A percentile compares a stretch with the other conserved stretches of the same genome.
Conservation (phyloP, 2,888 invertebrate genomes). For the Agrilus mali region DNA sequence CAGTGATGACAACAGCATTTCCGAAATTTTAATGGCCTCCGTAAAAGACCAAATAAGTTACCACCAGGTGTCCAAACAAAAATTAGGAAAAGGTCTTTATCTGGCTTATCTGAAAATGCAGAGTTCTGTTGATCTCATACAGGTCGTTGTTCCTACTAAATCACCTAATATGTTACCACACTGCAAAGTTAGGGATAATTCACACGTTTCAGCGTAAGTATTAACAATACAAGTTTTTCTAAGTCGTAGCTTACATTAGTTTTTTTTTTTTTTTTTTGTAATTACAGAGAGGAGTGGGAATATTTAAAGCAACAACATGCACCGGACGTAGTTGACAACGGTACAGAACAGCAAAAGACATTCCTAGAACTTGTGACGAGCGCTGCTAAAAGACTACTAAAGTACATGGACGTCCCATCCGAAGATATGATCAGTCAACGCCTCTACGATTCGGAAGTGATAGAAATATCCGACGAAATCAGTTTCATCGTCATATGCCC, state of each 20-base stretch:
- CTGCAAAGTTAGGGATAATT: conserved; percentile 84
- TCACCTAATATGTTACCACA: conserved; percentile 93
- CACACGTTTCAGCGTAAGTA: conserved; percentile 87
- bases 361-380: conserved; percentile 67
- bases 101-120: conserved; percentile 93
- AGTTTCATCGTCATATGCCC: conserved; percentile 88
- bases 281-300: conserved; percentile 87
- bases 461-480: conserved; percentile 83
- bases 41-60: conserved; percentile 68
- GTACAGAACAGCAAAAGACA: conserved; percentile 66
- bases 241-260: background rate
- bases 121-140: conserved; percentile 88
- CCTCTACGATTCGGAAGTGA: conserved; percentile 85
- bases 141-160: conserved; percentile 83
- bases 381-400: conserved; percentile 62
- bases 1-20: conserved; percentile 62
- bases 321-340: conserved; percentile 36
- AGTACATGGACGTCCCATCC: conserved; percentile 63
- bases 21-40: conserved; percentile 74
- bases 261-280: conserved; percentile 1
- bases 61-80: conserved; percentile 70
- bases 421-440: conserved; percentile 64
- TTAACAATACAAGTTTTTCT: background rate
- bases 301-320: conserved; percentile 57
- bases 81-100: conserved; percentile 79